Conservation (phyloP, 2,888 invertebrate genomes). For the Eilema sororculum region DNA sequence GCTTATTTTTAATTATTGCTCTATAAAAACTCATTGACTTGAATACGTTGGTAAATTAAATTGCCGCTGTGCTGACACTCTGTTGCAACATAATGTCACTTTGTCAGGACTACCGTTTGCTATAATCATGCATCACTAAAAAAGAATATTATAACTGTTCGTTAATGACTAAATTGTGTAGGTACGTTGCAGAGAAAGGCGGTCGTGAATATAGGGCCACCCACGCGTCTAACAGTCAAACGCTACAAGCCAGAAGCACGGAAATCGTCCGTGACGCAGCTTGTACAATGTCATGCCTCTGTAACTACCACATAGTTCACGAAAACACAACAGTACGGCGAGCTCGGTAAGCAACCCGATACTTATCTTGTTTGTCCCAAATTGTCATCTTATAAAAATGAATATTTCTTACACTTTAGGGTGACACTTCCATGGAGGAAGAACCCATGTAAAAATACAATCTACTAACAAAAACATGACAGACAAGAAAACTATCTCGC, state of each 20-base stretch:
- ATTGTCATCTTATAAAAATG: constrained; percentile 45
- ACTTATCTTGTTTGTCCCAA: constrained; percentile 35
- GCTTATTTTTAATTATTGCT: neutral
- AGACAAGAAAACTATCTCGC: constrained; percentile 78
- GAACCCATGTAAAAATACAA: constrained; percentile 34
- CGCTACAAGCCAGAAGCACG: constrained; percentile 37
- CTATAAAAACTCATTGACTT: constrained; percentile 7
- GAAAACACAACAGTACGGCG: constrained; percentile 30
- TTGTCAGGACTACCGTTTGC: constrained; percentile 1
- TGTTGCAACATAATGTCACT: constrained; percentile 2
- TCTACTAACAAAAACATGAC: constrained; percentile 55
- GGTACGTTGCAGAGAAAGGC: constrained; percentile 31
- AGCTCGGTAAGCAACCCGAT: constrained; percentile 24
- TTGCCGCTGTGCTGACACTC: neutral
- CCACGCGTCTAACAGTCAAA: constrained; percentile 51
- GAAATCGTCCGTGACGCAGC: constrained; percentile 52
- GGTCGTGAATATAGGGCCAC: constrained; percentile 63
- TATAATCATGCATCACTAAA: constrained; percentile 10
- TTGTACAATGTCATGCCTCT: constrained; percentile 40
- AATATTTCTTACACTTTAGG: constrained; percentile 27
- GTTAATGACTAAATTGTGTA: constrained; percentile 25
- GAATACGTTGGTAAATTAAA: neutral
- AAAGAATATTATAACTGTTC: constrained; percentile 24
- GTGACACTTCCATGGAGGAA: constrained; percentile 23
- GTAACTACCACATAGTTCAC: constrained; percentile 26